These are phyloP conservation scores for Otis tarda DNA, from an alignment of 2,113 vertebrate genomes.

Conservation along the genomic window DNA sequence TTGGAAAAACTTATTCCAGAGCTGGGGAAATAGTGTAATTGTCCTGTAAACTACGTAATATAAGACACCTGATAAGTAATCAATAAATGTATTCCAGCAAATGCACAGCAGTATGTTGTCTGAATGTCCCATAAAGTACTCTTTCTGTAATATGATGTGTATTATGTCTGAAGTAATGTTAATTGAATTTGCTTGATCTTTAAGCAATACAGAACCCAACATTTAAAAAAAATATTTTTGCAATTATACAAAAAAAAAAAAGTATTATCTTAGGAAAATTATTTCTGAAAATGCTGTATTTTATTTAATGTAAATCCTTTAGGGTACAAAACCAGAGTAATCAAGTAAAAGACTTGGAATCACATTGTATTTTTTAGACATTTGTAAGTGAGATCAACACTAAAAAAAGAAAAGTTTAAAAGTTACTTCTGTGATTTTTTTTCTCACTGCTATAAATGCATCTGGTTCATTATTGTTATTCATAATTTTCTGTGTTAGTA, in stretches of 20 bases:
- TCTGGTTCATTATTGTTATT: background rate
- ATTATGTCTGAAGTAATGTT: background rate
- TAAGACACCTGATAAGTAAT: background rate
- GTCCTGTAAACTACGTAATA: background rate
- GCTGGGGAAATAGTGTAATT: constrained; percentile 76
- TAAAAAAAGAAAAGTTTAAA: background rate
- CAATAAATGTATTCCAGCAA: constrained; percentile 31
- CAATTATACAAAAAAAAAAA: background rate
- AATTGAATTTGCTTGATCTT: background rate
- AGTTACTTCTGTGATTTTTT: background rate
- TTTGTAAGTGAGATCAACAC: background rate
- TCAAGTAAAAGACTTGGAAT: background rate
- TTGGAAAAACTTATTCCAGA: constrained; percentile 79
- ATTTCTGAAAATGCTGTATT: background rate
- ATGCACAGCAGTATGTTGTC: background rate
- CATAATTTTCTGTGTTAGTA: background rate
- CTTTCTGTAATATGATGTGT: background rate
- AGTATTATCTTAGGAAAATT: background rate
- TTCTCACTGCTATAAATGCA: too few species aligned
- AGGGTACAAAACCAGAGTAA: background rate
- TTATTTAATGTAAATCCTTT: background rate
- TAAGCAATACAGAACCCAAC: background rate
- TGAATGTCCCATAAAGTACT: background rate
- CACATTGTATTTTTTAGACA: background rate
- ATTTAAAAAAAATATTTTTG: background rate